Percentiles rank a stretch among this genome's conserved stretches.
Conservation (phyloP, 2,113 vertebrate species). For the Cyprinodon variegatus region DNA sequence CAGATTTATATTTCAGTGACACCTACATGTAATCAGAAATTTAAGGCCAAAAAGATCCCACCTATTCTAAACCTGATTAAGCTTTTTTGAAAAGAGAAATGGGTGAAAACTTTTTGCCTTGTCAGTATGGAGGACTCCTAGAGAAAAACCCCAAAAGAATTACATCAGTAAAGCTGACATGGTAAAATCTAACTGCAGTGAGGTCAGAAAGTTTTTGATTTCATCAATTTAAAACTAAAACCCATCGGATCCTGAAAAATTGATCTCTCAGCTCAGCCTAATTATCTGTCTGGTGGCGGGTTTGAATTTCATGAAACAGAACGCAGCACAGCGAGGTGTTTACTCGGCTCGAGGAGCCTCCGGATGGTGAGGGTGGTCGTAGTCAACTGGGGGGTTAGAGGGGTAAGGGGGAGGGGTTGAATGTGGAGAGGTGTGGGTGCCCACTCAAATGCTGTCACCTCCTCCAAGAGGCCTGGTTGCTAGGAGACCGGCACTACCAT, state of each 20-base stretch:
- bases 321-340: slow-evolving; percentile 34
- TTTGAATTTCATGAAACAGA: slow-evolving; percentile 5
- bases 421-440: slow-evolving; percentile 62
- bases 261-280: background rate
- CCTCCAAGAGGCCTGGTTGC: slow-evolving; percentile 68
- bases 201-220: background rate
- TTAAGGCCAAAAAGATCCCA: background rate
- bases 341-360: slow-evolving; percentile 53
- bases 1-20: no score
- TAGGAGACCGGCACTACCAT: slow-evolving; percentile 64
- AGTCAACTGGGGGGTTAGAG: background rate
- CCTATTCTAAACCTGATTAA: background rate
- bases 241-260: background rate
- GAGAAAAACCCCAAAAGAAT: background rate
- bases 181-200: background rate
- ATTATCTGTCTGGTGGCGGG: background rate
- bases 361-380: slow-evolving; percentile 30
- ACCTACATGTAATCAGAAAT: background rate
- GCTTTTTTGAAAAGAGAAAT: background rate
- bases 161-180: background rate
- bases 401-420: background rate
- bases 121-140: no score
- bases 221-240: background rate
- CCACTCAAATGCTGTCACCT: slow-evolving; percentile 76
- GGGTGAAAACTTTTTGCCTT: background rate